phyloP scores from a whole-genome alignment of 2,113 vertebrate species.

The Pterocles burchelli region DNA sequence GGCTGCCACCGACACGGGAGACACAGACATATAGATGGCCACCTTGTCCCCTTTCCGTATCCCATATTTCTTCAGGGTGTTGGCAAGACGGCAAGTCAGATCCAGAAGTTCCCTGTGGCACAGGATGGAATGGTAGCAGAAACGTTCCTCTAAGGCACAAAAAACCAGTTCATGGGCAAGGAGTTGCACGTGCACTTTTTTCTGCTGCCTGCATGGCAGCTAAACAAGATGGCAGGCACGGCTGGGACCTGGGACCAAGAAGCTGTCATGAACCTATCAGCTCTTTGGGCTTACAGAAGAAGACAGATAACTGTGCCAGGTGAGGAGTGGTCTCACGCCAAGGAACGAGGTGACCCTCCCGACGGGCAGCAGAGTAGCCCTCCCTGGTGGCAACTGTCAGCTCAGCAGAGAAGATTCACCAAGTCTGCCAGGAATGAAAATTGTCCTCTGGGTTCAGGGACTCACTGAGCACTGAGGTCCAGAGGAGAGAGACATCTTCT shows the following conservation, averaged over 20 bases:
- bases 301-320: neutral
- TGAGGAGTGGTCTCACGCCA: neutral
- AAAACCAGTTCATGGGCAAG: neutral
- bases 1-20: constrained; percentile 85
- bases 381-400: neutral
- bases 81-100: constrained; percentile 91
- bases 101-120: constrained; percentile 86
- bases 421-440: neutral
- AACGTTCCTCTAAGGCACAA: neutral
- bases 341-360: neutral
- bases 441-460: neutral
- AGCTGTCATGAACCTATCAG: neutral
- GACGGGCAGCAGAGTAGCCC: neutral
- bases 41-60: constrained; percentile 86
- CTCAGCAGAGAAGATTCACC: neutral
- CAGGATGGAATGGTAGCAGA: neutral
- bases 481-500: neutral
- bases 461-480: neutral
- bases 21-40: constrained; percentile 90
- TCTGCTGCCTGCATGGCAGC: neutral
- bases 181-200: neutral
- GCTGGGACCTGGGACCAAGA: neutral
- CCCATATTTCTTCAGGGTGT: constrained; percentile 86
- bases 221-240: neutral
- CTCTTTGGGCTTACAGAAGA: neutral